Evolutionary conservation across 2,113 vertebrate genomes (phyloP), one percentile per base, ranked within the genome.

Genomic region (Epinephelus fuscoguttatus): DNA sequence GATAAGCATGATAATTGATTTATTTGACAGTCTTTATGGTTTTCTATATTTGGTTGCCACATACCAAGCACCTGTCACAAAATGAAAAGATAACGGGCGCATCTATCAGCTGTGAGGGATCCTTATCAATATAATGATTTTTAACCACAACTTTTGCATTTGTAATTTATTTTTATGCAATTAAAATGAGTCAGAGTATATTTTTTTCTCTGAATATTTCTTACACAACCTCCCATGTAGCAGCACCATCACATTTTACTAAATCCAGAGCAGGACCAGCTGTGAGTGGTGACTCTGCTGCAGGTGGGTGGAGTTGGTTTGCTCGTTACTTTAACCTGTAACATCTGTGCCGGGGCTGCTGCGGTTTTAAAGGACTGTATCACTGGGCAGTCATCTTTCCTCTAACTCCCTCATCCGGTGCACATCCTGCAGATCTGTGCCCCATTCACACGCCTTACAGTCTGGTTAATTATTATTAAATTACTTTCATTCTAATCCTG

Each of bases 301-400:
- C 37, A 47, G 25, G 21, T 64, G n/a, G 49, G 64, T 69, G 56
- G 64, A 56, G 25, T 25, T 55, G 66, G 19, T 75, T 78, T 66
- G 17, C 11, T 70, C 7, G 5, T 70, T 76, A 50, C 21, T 21
- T 50, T 25, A 70, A 75, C 42, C 61, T 68, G 18, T 14, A 17
- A 69, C 69, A 70, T 69, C 74, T 71, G 40, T 15, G 23, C 64
- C 37, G 67, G 14, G 40, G 60, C 78, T 30, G 37, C 30, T 53
- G 8, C n/a, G 2, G 27, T 56, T 63, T 69, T 42, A 74, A 64
- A 68, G 57, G 21, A 53, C 11, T 57, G 37, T 11, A 15, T 75
- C 45, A 17, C 30, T 8, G 50, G 11, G 33, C 27, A 42, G 15
- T 73, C 50, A 47, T 55, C 49, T 74, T 19, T 59, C 1, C 17